Conservation (phyloP, 2,797 vertebrate species). For the Coendou prehensilis region DNA sequence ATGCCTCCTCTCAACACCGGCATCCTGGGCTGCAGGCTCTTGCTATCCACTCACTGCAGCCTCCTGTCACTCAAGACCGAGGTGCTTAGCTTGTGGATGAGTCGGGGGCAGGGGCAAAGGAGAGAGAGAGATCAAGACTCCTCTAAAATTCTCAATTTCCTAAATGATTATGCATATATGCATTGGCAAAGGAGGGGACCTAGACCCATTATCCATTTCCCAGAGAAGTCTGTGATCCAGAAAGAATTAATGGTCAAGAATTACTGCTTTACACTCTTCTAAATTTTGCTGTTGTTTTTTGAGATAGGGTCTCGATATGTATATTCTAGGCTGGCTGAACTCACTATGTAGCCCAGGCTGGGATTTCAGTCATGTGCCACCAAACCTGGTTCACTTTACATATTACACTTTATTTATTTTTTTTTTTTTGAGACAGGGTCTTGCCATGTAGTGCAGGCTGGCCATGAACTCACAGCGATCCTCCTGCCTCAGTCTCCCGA, state of each 20-base stretch:
- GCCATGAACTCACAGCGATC: background rate
- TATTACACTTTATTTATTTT: background rate
- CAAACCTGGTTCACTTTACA: background rate
- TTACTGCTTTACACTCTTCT: background rate
- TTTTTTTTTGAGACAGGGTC: no score
- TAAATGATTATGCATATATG: background rate
- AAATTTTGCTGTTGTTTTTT: background rate
- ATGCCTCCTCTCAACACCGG: background rate
- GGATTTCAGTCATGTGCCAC: background rate
- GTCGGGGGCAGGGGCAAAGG: background rate
- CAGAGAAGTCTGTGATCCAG: conserved; percentile 15
- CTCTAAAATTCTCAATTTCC: conserved; percentile 10
- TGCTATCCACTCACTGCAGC: background rate
- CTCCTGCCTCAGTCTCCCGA: background rate
- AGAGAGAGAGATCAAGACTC: background rate
- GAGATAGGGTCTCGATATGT: background rate
- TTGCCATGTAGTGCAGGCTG: background rate
- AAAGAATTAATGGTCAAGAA: background rate
- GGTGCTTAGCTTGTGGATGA: background rate
- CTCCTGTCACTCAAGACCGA: background rate
- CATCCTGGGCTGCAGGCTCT: background rate
- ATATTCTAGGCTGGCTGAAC: background rate
- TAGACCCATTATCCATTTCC: background rate
- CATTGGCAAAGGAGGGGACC: background rate
- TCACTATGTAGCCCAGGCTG: background rate